These are phyloP conservation scores for Thryonomys swinderianus DNA, from an alignment of 2,113 vertebrate species.

Conservation along the genomic window DNA sequence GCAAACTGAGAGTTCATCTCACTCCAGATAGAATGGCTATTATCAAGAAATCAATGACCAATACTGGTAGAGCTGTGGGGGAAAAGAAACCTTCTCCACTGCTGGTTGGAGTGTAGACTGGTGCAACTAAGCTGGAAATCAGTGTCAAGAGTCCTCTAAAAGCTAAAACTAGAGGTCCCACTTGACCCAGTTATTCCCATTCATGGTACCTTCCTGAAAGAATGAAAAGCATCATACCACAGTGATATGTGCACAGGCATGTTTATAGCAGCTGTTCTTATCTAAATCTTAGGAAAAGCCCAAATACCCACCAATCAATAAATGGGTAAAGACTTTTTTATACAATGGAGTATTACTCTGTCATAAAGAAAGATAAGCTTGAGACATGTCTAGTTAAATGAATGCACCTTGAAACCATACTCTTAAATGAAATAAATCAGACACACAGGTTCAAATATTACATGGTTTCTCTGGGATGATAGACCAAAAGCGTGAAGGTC, in stretches of 20 bases:
- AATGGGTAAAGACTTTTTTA: background rate
- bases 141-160: background rate
- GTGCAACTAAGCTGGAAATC: background rate
- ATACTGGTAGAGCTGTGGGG: background rate
- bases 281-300: background rate
- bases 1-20: background rate
- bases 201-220: background rate
- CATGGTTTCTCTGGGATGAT: background rate
- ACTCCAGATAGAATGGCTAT: background rate
- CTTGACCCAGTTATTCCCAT: background rate
- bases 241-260: background rate
- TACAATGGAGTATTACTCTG: background rate
- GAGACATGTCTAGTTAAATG: background rate
- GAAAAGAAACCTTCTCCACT: background rate
- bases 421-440: background rate
- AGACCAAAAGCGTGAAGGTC: background rate
- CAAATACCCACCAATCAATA: background rate
- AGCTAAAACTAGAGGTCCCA: background rate
- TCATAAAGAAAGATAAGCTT: background rate
- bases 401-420: background rate
- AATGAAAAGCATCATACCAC: background rate
- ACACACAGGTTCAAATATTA: background rate
- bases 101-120: background rate
- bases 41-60: background rate
- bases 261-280: background rate